These are phyloP conservation scores for Ardeotis arabs DNA, from an alignment of 2,113 vertebrate species.

Conservation along the genomic window DNA sequence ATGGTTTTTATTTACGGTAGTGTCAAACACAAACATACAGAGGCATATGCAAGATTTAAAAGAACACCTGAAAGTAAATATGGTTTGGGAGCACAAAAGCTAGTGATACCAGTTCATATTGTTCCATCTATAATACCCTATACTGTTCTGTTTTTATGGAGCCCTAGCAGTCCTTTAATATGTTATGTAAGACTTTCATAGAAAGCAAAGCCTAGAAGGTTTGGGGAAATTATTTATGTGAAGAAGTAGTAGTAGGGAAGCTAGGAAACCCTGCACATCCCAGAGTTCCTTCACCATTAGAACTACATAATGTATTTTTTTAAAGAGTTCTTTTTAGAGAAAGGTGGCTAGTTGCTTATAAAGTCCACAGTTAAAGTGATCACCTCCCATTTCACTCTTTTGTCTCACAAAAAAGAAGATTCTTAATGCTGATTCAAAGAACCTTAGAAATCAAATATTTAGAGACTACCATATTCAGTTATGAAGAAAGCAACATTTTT, in stretches of 20 bases:
- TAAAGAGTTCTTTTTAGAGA: too few relatives aligned
- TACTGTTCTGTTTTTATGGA: not conserved
- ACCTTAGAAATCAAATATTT: too few relatives aligned
- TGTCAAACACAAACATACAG: not conserved
- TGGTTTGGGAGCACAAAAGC: not conserved
- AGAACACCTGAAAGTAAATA: not conserved
- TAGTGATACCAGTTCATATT: not conserved
- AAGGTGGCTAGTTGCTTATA: too few relatives aligned
- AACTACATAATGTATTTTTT: too few relatives aligned
- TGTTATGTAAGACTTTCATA: not conserved
- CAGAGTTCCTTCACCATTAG: too few relatives aligned
- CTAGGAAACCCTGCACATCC: too few relatives aligned
- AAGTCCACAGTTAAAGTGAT: too few relatives aligned
- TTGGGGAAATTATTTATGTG: not conserved
- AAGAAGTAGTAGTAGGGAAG: not conserved
- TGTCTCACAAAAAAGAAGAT: too few relatives aligned
- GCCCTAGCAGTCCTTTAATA: not conserved
- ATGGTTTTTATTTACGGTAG: slow-evolving; percentile 39
- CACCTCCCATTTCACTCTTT: too few relatives aligned
- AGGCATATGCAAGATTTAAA: not conserved
- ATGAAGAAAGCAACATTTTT: too few relatives aligned
- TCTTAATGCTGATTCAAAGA: too few relatives aligned
- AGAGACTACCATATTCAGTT: too few relatives aligned
- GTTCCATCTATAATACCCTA: not conserved
- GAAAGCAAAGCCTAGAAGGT: not conserved